Evolutionary conservation across 2,888 invertebrate genomes (phyloP), one percentile per base, ranked within the genome.

Genomic region (Tricholauxania praeusta): DNA sequence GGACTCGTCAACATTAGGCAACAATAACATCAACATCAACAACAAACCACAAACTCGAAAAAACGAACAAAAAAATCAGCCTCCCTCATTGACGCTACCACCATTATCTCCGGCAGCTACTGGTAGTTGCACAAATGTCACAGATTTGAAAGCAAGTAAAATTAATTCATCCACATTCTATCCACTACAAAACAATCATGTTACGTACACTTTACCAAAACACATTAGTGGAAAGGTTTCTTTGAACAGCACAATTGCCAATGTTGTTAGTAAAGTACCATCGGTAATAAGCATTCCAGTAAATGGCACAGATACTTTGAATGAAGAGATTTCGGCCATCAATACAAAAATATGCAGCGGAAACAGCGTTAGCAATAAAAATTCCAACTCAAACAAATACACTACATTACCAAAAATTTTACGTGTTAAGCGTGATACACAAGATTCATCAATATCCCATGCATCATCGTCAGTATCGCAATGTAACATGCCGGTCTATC

Each of bases 191-290:
- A 87, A 82, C 71, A 82, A 82, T 75, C 86, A 85, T 72, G 87
- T 85, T 7, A 87, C 87, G 12, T 87, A 87, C 71, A 87, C 87
- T 64, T 80, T 87, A 76, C 87, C 87, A 59, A 87, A 87, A 73
- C 83, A 86, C 66, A 82, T 83, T 3, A 81, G 83, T 75, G 87
- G 87, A 19, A 87, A 87, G 76, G 81, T 87, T 73, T 86, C 87
- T 10, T 77, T 87, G 8, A 87, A 87, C 72, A 85, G 86, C 75
- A 84, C 87, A 74, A 84, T 88, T 73, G 82, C 87, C 65, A 85
- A 86, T 80, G 87, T 87, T 73, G 84, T 88, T 64, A 87, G 85
- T 78, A 85, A 88, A 76, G 88, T 87, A 64, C 88, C 87, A 32
- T 87, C 87, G 57, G 86, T 86, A 32, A 87, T 87, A 69, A 88